Evolutionary conservation across 2,888 invertebrate genomes (phyloP).

Genomic region (Deilephila porcellus): DNA sequence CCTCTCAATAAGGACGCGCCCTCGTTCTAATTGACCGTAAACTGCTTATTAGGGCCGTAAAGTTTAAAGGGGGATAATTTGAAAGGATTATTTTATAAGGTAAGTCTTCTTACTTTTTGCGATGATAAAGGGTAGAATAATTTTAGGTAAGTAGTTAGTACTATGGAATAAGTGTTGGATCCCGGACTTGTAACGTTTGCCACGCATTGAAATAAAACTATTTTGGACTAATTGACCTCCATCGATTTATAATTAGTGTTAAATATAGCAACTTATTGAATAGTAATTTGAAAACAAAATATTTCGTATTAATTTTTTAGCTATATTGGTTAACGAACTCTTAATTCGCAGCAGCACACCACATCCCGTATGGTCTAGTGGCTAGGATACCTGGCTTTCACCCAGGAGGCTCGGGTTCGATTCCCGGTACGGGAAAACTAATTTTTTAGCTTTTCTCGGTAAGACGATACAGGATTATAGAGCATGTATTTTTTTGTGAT

Average conservation of each 20-base stretch:
- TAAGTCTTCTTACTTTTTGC: too few relatives aligned
- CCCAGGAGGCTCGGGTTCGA: constrained; percentile 90
- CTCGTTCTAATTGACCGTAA: constrained; percentile 37
- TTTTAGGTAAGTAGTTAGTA: too few relatives aligned
- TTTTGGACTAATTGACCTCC: too few relatives aligned
- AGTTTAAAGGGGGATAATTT: not conserved
- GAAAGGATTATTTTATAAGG: too few relatives aligned
- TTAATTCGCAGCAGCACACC: not conserved
- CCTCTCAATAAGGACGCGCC: constrained; percentile 40
- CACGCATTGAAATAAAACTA: too few relatives aligned
- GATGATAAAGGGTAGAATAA: too few relatives aligned
- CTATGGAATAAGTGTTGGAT: too few relatives aligned
- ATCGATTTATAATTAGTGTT: too few relatives aligned
- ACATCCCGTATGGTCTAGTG: constrained; percentile 87
- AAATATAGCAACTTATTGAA: too few relatives aligned
- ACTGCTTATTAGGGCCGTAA: not conserved
- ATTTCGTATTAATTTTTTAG: too few relatives aligned
- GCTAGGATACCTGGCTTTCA: constrained; percentile 90
- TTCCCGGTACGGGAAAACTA: constrained; percentile 87
- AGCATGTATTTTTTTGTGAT: not conserved
- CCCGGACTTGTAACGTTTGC: too few relatives aligned
- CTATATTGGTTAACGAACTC: not conserved
- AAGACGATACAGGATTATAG: not conserved
- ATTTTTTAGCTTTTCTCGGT: not conserved
- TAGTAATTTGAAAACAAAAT: too few relatives aligned